Percentiles rank a stretch among this genome's conserved stretches.
These are phyloP conservation scores for Tarsius wallacei DNA, from an alignment of 2,797 vertebrate species.

Conservation along the genomic window DNA sequence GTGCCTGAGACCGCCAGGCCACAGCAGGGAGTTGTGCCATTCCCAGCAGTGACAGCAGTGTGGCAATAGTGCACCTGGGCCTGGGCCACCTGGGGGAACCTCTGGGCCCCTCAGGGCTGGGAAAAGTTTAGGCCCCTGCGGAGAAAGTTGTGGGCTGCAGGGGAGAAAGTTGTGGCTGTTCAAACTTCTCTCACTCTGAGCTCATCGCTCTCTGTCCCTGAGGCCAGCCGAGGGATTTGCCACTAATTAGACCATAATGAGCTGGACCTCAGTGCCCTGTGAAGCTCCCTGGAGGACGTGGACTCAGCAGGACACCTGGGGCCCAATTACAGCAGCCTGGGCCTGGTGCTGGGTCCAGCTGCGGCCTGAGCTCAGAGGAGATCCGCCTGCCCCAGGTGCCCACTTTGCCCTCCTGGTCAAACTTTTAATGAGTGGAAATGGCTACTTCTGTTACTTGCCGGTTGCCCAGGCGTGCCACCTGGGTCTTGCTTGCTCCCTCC, in stretches of 20 bases:
- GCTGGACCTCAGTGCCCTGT: conserved; percentile 62
- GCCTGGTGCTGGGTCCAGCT: conserved; percentile 36
- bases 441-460: neutral
- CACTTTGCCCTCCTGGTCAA: conserved; percentile 42
- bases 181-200: conserved; percentile 74
- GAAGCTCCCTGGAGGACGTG: neutral
- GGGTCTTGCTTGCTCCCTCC: neutral
- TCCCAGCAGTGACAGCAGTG: fast-evolving
- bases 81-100: neutral
- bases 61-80: neutral
- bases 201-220: neutral
- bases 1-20: neutral
- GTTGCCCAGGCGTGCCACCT: neutral
- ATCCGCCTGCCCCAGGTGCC: neutral
- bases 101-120: neutral
- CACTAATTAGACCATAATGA: conserved; percentile 82
- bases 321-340: conserved; percentile 74
- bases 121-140: neutral
- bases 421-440: conserved; percentile 83
- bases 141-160: neutral
- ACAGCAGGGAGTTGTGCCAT: neutral
- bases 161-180: conserved; percentile 67
- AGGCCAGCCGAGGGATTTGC: conserved; percentile 52
- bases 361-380: conserved; percentile 24
- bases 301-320: conserved; percentile 60